These are phyloP conservation scores for Clusia tigrina DNA, from an alignment of 2,888 invertebrate genomes.

Conservation along the genomic window DNA sequence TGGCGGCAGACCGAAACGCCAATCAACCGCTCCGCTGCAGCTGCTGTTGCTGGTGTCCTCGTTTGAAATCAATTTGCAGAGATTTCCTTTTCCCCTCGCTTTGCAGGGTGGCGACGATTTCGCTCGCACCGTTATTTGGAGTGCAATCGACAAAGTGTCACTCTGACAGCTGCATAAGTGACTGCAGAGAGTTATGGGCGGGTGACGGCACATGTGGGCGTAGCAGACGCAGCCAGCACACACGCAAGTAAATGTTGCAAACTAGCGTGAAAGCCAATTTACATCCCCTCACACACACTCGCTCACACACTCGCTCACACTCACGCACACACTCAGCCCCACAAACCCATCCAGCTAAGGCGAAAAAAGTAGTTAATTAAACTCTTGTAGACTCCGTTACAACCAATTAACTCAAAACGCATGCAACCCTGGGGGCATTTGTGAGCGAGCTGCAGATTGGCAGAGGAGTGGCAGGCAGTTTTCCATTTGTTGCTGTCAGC, in stretches of 20 bases:
- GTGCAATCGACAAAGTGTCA: constrained; percentile 17
- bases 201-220: neutral
- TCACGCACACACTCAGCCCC: neutral
- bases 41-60: constrained; percentile 9
- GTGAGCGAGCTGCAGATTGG: neutral
- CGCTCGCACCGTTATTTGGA: no score
- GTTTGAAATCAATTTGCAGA: constrained; percentile 21
- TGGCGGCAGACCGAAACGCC: constrained; percentile 14
- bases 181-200: neutral
- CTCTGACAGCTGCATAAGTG: neutral
- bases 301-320: neutral
- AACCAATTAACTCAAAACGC: constrained; percentile 17
- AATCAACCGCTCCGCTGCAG: constrained; percentile 13
- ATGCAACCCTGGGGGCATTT: neutral
- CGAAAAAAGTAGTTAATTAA: constrained; percentile 19
- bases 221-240: no score
- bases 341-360: neutral
- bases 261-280: constrained; percentile 17
- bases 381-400: constrained; percentile 19
- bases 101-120: neutral
- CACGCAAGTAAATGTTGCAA: neutral
- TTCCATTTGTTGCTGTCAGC: neutral
- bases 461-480: neutral
- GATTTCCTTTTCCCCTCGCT: constrained; percentile 12
- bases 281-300: neutral